These are phyloP conservation scores for Antitype chi DNA, from an alignment of 2,888 invertebrate species.

Conservation along the genomic window DNA sequence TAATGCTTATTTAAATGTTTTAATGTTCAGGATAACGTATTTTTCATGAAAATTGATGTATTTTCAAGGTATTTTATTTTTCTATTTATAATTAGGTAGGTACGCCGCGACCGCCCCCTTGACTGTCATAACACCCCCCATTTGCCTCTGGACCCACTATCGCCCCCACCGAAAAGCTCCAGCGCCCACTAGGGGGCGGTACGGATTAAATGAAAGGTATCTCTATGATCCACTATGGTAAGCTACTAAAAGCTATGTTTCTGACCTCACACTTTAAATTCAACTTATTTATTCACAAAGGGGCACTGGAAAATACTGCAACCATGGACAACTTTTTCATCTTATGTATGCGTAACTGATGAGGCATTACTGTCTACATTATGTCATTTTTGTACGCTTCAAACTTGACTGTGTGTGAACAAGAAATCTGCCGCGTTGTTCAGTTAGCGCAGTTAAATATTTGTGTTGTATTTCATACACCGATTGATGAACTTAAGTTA, in stretches of 20 bases:
- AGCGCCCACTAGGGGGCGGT: no score
- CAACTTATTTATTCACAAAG: neutral
- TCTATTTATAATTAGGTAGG: no score
- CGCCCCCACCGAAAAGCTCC: no score
- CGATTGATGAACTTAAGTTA: slow-evolving; percentile 50
- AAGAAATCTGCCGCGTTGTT: slow-evolving; percentile 49
- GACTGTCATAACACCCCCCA: no score
- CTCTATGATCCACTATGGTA: neutral
- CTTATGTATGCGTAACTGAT: slow-evolving; percentile 55
- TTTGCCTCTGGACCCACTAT: no score
- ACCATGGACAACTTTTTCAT: slow-evolving; percentile 45
- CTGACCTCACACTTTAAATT: neutral
- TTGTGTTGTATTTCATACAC: slow-evolving; percentile 49
- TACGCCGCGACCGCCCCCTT: no score
- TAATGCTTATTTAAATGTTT: accelerated
- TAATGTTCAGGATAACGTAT: no score
- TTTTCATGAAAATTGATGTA: no score
- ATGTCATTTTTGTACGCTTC: slow-evolving; percentile 60
- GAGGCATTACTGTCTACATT: slow-evolving; percentile 57
- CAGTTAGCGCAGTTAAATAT: slow-evolving; percentile 48
- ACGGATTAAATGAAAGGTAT: neutral
- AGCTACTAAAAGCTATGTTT: neutral
- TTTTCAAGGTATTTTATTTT: no score
- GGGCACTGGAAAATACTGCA: slow-evolving; percentile 16
- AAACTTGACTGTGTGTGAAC: slow-evolving; percentile 49